Conservation (phyloP, 2,797 vertebrate species). For the Spinibarbus caldwelli region DNA sequence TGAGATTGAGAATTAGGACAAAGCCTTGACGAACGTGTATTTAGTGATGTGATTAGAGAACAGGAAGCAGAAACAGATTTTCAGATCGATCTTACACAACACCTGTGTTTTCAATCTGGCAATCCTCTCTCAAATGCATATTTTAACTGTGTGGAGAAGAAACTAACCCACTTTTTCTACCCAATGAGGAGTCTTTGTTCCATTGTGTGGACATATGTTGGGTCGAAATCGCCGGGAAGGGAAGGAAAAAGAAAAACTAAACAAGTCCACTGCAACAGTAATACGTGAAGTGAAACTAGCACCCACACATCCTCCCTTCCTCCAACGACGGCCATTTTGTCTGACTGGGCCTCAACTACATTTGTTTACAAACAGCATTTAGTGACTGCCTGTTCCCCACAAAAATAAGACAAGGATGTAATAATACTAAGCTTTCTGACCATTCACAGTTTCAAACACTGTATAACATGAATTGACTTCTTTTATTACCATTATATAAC, state of each 20-base stretch:
- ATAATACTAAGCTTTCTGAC: background rate
- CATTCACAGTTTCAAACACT: background rate
- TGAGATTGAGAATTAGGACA: constrained; percentile 28
- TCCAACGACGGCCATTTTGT: constrained; percentile 63
- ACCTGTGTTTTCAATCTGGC: constrained; percentile 22
- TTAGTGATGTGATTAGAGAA: constrained; percentile 33
- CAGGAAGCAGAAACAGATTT: constrained; percentile 28
- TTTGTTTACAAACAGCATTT: constrained; percentile 73
- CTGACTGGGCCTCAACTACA: constrained; percentile 60
- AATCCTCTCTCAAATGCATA: background rate
- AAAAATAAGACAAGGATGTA: background rate
- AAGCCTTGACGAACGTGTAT: constrained; percentile 5
- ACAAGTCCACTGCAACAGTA: constrained; percentile 36
- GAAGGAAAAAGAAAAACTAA: constrained; percentile 55
- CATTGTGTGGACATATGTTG: constrained; percentile 21
- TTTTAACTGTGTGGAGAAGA: background rate
- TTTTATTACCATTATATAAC: background rate
- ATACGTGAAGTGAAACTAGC: background rate
- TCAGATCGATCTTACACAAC: constrained; percentile 22
- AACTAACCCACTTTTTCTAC: constrained; percentile 31
- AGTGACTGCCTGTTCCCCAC: background rate
- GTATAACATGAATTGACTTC: background rate
- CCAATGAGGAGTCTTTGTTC: background rate
- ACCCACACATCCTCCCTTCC: constrained; percentile 56
- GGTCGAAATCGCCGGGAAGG: background rate